Evolutionary conservation across 2,113 vertebrate species (phyloP), one percentile per base, ranked within the genome.

Genomic region (Hippocampus abdominalis): DNA sequence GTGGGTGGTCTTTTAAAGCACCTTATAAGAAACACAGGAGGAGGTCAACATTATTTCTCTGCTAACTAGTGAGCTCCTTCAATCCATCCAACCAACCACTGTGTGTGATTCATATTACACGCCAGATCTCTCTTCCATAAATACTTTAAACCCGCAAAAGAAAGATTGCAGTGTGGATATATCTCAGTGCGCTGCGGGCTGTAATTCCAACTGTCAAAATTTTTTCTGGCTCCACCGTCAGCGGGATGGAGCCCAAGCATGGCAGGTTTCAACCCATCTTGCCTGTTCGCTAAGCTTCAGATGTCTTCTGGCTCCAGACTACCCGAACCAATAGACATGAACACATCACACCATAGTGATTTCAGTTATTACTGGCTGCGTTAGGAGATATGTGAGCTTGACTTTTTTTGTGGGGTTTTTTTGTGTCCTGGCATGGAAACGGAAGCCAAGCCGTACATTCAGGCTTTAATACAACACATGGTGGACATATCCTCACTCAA

Each of bases 201-300:
- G 62, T 46, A 64, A 13, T 44, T 64, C 12, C 13, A 25, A 42
- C 39, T 64, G 12, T 46, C 40, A 16, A 44, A 46, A n/a, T 46
- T 64, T 25, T 13, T 64, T 64, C 40, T 46, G 62, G n/a, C 62
- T 20, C 29, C 9, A 27, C 4, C 29, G 59, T 32, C 59, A 36
- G 29, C 16, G 21, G 59, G 36, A 36, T 29, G 29, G 18, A 56
- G 56, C 51, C 27, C 27, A 25, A 56, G 68, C 68, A 59, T 46
- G 65, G 25, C 48, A 7, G 4, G 20, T 51, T 48, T 63, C 42
- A 78, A 32, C 44, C 49, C 71, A 59, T 63, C 21, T 0, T 69
- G 67, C 48, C 56, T 51, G 23, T 25, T 76, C 73, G 70, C 74
- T 81, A 76, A 39, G 70, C 76, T 77, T 62, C 77, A 78, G 70